Evolutionary conservation across 2,113 vertebrate genomes (phyloP), one percentile per base, ranked within the genome.

Genomic region (Corythaeola cristata): DNA sequence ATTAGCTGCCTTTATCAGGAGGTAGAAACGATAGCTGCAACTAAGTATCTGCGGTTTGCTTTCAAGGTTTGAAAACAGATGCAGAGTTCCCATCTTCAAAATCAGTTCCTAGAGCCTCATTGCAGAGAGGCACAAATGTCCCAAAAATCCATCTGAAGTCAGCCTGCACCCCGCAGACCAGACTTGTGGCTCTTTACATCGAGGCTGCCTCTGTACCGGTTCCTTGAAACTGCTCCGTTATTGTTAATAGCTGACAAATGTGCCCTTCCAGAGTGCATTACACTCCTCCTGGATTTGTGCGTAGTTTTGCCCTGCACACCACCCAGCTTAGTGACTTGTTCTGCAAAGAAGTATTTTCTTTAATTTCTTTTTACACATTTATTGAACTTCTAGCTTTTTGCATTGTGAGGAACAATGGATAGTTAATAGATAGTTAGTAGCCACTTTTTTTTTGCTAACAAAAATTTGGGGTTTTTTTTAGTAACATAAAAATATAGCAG

Each of bases 401-500:
- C 39, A 28, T 33, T 74, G 37, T 74, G 35, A 81, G 44, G 60
- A 73, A 50, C n/a, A 72, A 22, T 30, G 32, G 15, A 8, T 49
- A n/a, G 67, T 76, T 90, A 88, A 60, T 74, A 45, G 47, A 63
- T 56, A 72, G 35, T 32, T 89, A 55, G 49, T 50, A 81, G 37
- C 26, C 23, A 23, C n/a, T 41, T 91, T 27, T 63, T 71, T 75
- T 58, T 37, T 72, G 5, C 9, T 49, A 82, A 39, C 23, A 72
- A 52, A 83, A 83, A 39, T 53, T 20, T 7, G 4, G 27, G 17
- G 4, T 0, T 0, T 32, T 73, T 50, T 88, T 76, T 35, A 4
- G 7, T 66, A 68, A 58, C 33, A 58, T 52, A 64, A 73, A 83
- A 80, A 23, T 78, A 12, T 9, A 75, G 47, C 15, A 28, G 41